These are phyloP conservation scores for Limenitis camilla DNA, from an alignment of 2,888 invertebrate genomes.

Conservation along the genomic window DNA sequence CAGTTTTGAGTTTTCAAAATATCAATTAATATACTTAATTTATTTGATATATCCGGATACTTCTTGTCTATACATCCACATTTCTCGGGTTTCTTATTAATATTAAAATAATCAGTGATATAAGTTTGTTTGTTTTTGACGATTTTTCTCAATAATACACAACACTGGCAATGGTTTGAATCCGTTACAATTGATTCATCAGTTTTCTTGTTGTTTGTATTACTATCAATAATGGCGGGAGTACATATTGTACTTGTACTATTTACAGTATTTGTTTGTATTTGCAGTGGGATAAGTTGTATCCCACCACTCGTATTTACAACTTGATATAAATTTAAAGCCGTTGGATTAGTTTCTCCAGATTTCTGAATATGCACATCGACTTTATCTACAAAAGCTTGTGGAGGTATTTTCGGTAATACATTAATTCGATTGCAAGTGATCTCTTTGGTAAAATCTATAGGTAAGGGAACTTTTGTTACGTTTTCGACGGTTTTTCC, in stretches of 20 bases:
- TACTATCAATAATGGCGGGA: slow-evolving; percentile 5
- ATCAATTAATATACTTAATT: slow-evolving; percentile 42
- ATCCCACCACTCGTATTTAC: slow-evolving; percentile 40
- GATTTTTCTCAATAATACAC: slow-evolving; percentile 42
- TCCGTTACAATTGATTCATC: slow-evolving; percentile 3
- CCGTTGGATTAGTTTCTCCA: neutral
- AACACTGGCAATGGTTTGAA: slow-evolving; percentile 49
- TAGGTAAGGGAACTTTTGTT: slow-evolving; percentile 41
- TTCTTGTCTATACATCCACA: slow-evolving; percentile 45
- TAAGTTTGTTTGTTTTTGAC: slow-evolving; percentile 38
- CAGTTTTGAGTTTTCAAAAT: slow-evolving; percentile 34
- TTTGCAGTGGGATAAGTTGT: slow-evolving; percentile 36
- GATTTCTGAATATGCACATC: slow-evolving; percentile 25
- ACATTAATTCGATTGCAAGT: slow-evolving; percentile 6
- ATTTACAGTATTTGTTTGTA: slow-evolving; percentile 31
- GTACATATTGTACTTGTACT: slow-evolving; percentile 27
- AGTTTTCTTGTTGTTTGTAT: neutral
- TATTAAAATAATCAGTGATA: slow-evolving; percentile 52
- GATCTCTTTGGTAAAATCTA: slow-evolving; percentile 39
- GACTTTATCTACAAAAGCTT: slow-evolving; percentile 22
- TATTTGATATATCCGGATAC: slow-evolving; percentile 45
- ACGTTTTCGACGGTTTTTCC: slow-evolving; percentile 13
- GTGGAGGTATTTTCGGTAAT: slow-evolving; percentile 10
- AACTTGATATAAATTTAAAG: slow-evolving; percentile 33
- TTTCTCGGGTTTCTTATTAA: slow-evolving; percentile 15